Percentiles rank a stretch among this genome's conserved stretches.
These are phyloP conservation scores for Cetonia aurata DNA, from an alignment of 2,888 invertebrate species.

Conservation along the genomic window DNA sequence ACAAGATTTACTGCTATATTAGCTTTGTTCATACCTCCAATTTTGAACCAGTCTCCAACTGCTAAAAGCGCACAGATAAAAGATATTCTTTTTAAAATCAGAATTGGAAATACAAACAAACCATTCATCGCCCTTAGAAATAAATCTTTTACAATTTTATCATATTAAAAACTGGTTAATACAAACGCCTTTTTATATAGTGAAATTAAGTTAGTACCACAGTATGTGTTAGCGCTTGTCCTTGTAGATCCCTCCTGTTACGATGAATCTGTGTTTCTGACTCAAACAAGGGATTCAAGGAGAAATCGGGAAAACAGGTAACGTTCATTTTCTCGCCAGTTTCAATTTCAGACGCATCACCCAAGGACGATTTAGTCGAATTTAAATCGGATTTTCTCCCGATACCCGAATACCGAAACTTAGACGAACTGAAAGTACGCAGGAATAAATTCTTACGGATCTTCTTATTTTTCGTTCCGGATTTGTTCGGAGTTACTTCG, in stretches of 20 bases:
- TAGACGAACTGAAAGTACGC: constrained; percentile 63
- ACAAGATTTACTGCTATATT: too few relatives aligned
- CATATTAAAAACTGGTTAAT: constrained; percentile 3
- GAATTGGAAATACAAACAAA: too few relatives aligned
- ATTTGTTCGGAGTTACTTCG: constrained; percentile 42
- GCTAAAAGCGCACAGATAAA: too few relatives aligned
- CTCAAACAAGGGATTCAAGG: constrained; percentile 56
- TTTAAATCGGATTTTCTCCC: constrained; percentile 57
- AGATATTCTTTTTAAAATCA: too few relatives aligned
- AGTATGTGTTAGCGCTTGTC: constrained; percentile 61
- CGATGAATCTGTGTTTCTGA: constrained; percentile 55
- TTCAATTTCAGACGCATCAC: constrained; percentile 50
- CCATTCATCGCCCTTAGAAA: too few relatives aligned
- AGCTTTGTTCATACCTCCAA: too few relatives aligned
- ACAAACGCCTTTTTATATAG: constrained; percentile 45
- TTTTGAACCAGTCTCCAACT: too few relatives aligned
- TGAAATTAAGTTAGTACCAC: constrained; percentile 66
- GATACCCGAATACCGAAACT: constrained; percentile 57
- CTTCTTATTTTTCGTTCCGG: constrained; percentile 52
- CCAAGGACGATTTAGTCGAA: constrained; percentile 58
- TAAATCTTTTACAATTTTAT: too few relatives aligned
- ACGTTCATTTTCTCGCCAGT: constrained; percentile 58
- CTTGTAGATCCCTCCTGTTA: constrained; percentile 56
- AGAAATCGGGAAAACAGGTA: constrained; percentile 64
- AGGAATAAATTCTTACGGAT: constrained; percentile 62